Conservation (phyloP, 2,888 invertebrate genomes). For the Cryptosula pallasiana region DNA sequence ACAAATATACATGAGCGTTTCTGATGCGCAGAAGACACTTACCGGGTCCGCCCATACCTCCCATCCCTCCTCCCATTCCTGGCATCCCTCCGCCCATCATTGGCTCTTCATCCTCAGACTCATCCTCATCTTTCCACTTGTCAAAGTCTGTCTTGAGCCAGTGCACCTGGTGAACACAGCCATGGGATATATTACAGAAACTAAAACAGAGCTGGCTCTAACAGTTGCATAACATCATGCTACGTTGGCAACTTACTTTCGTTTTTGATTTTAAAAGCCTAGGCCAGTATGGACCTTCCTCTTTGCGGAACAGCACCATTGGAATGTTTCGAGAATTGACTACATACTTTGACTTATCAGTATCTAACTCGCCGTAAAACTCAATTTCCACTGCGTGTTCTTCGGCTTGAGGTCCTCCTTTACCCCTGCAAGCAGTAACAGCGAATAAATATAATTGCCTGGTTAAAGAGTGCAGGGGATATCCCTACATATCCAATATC, state of each 20-base stretch:
- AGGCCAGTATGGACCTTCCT: conserved; percentile 78
- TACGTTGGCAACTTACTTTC: conserved; percentile 59
- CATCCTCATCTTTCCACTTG: conserved; percentile 96
- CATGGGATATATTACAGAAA: too few species aligned
- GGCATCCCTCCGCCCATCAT: too few species aligned
- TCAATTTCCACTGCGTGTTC: conserved; percentile 81
- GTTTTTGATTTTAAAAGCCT: conserved; percentile 78
- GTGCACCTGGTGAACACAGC: too few species aligned
- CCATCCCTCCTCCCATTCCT: background rate
- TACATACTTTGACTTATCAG: conserved; percentile 57
- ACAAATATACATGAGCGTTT: background rate
- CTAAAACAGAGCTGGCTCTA: too few species aligned
- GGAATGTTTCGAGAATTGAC: conserved; percentile 57
- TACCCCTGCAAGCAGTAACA: conserved; percentile 64
- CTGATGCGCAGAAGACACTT: too few species aligned
- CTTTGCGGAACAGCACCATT: conserved; percentile 60
- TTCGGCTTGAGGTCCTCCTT: conserved; percentile 77
- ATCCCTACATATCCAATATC: too few species aligned
- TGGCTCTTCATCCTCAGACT: conserved; percentile 71
- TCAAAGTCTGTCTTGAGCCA: conserved; percentile 96
- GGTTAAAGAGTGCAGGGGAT: too few species aligned
- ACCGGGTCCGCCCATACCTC: background rate
- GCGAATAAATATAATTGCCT: too few species aligned
- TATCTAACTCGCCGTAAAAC: conserved; percentile 72
- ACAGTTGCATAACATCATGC: too few species aligned